Evolutionary conservation across 1,140 invertebrate genomes (phyloP).

Genomic region (Mizuhopecten yessoensis): DNA sequence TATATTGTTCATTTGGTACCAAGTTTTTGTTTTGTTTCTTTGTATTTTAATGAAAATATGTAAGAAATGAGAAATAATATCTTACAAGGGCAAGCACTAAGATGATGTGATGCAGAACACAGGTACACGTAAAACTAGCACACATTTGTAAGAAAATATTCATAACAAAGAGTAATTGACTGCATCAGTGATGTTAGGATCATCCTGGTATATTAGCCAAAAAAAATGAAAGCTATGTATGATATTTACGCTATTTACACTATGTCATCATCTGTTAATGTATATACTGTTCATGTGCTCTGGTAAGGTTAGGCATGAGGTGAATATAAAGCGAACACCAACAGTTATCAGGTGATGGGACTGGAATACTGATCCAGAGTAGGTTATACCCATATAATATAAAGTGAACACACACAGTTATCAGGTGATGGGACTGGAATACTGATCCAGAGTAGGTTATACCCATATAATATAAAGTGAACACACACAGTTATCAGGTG

Average conservation of each 20-base stretch:
- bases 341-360: neutral
- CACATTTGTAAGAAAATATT: neutral
- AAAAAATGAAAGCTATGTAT: conserved; percentile 10
- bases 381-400: neutral
- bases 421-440: neutral
- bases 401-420: neutral
- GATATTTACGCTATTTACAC: neutral
- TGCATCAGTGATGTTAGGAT: neutral
- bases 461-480: neutral
- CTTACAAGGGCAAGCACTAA: too few relatives aligned
- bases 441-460: neutral
- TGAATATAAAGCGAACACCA: neutral
- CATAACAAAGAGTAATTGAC: neutral
- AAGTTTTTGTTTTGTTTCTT: too few relatives aligned
- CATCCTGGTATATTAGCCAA: neutral
- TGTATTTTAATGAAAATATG: too few relatives aligned
- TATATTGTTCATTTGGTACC: too few relatives aligned
- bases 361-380: neutral
- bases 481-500: neutral
- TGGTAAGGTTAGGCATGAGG: neutral
- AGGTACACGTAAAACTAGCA: neutral
- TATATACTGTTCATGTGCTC: neutral
- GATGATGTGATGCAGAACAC: neutral
- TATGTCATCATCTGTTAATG: neutral
- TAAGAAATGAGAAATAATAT: too few relatives aligned